A percentile compares a stretch with the other conserved stretches of the same genome.
Evolutionary conservation across 1,140 invertebrate genomes (phyloP).

Genomic region (Philopotamus ludificatus): DNA sequence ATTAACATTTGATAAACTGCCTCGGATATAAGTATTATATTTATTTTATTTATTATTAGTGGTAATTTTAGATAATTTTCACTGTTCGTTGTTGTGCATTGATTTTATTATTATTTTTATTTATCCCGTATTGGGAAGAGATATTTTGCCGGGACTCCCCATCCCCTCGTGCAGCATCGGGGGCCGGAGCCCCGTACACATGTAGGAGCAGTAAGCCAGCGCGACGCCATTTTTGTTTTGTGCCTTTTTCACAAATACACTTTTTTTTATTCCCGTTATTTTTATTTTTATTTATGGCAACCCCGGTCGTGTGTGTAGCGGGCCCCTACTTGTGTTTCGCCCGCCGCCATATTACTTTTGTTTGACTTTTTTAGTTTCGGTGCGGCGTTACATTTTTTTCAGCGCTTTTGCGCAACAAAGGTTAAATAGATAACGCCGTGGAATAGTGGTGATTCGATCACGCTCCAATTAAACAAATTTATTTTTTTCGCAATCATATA

Average conservation of each 20-base stretch:
- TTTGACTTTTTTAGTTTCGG: slow-evolving; percentile 20
- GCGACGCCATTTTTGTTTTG: slow-evolving; percentile 37
- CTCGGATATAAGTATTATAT: too few species aligned
- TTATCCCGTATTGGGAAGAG: too few species aligned
- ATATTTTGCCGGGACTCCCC: too few species aligned
- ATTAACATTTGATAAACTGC: too few species aligned
- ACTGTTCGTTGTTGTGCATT: too few species aligned
- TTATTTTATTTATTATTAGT: too few species aligned
- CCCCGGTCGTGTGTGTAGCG: slow-evolving; percentile 15
- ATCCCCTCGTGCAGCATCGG: too few species aligned
- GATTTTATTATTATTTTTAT: too few species aligned
- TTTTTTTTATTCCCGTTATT: slow-evolving; percentile 30
- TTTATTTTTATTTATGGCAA: slow-evolving; percentile 34
- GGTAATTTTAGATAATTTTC: too few species aligned
- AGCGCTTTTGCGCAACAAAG: slow-evolving; percentile 2
- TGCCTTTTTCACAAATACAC: slow-evolving; percentile 24
- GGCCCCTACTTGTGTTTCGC: slow-evolving; percentile 3
- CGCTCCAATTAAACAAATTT: too few species aligned
- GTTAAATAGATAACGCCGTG: not conserved
- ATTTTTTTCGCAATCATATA: too few species aligned
- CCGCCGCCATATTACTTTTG: slow-evolving; percentile 9
- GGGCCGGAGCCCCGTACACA: slow-evolving; percentile 12
- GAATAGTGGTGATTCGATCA: too few species aligned
- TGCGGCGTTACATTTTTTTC: slow-evolving; percentile 5
- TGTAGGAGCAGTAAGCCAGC: slow-evolving; percentile 30